Percentiles rank a stretch among this genome's conserved stretches.
These are phyloP conservation scores for Ophiodon elongatus DNA, from an alignment of 2,113 vertebrate species.

Conservation along the genomic window DNA sequence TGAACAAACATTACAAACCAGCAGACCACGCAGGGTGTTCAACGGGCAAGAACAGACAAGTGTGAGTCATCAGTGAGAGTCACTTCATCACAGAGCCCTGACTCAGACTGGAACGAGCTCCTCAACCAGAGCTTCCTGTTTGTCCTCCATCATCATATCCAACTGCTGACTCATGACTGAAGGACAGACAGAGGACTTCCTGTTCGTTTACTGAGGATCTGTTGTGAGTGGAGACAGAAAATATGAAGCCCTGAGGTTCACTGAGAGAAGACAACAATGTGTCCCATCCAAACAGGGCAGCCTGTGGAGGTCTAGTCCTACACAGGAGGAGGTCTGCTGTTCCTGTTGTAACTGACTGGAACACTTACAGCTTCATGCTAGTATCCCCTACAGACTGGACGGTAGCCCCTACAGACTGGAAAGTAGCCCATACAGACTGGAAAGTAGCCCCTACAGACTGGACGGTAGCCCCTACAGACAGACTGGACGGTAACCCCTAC, in stretches of 20 bases:
- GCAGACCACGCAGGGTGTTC: neutral
- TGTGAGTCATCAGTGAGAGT: slow-evolving; percentile 19
- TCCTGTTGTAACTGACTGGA: too few species aligned
- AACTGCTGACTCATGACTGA: neutral
- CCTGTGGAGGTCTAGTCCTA: too few species aligned
- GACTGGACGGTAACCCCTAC: neutral
- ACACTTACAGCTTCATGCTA: too few species aligned
- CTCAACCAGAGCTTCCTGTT: neutral
- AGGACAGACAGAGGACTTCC: neutral
- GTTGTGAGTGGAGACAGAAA: too few species aligned
- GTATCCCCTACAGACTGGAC: neutral
- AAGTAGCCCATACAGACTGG: too few species aligned
- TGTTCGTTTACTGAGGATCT: too few species aligned
- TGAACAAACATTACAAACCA: slow-evolving; percentile 41
- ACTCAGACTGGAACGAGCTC: neutral
- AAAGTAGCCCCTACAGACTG: neutral
- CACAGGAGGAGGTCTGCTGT: too few species aligned
- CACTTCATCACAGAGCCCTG: neutral
- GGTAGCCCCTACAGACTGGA: neutral
- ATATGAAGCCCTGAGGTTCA: too few species aligned
- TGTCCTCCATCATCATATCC: neutral
- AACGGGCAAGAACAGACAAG: slow-evolving; percentile 44
- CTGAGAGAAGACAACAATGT: too few species aligned
- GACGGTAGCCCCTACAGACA: too few species aligned
- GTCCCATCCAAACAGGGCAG: too few species aligned